Conservation (phyloP, 1,140 invertebrate genomes). For the Drosophila santomea region DNA sequence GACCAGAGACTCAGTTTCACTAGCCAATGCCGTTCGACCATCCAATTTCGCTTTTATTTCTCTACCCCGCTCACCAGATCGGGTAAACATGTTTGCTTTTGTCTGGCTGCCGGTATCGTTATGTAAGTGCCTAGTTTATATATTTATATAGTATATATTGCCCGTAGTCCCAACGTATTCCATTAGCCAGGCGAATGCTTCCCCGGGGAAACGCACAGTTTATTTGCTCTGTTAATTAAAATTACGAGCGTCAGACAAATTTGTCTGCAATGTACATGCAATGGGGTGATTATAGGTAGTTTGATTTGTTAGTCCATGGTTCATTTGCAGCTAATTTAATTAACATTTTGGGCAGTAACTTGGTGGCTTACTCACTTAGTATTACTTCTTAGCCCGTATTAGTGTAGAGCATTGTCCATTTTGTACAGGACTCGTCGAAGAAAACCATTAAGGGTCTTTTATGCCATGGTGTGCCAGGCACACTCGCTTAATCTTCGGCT, state of each 20-base stretch:
- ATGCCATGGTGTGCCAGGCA: not conserved
- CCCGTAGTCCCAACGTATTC: conserved; percentile 35
- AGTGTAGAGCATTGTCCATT: too few relatives aligned
- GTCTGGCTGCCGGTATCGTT: conserved; percentile 43
- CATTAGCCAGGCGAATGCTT: conserved; percentile 65
- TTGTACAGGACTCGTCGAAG: too few relatives aligned
- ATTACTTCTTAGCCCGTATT: too few relatives aligned
- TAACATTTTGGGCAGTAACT: conserved; percentile 1
- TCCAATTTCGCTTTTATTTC: conserved; percentile 3
- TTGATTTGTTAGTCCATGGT: conserved; percentile 13
- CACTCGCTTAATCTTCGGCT: not conserved
- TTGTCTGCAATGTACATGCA: conserved; percentile 4
- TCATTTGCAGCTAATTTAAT: conserved; percentile 21
- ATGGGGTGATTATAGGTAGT: not conserved
- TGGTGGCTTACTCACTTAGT: too few relatives aligned
- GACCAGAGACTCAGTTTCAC: conserved; percentile 12
- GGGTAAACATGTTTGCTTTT: conserved; percentile 38
- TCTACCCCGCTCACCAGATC: not conserved
- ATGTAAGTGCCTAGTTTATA: conserved; percentile 24
- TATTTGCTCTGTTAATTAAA: conserved; percentile 75
- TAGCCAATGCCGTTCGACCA: conserved; percentile 60
- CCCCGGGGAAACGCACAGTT: conserved; percentile 46
- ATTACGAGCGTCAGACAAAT: conserved; percentile 39
- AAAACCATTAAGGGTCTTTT: not conserved
- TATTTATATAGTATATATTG: not conserved